Conservation (phyloP, 2,113 vertebrate species). For the Pitta sordida region DNA sequence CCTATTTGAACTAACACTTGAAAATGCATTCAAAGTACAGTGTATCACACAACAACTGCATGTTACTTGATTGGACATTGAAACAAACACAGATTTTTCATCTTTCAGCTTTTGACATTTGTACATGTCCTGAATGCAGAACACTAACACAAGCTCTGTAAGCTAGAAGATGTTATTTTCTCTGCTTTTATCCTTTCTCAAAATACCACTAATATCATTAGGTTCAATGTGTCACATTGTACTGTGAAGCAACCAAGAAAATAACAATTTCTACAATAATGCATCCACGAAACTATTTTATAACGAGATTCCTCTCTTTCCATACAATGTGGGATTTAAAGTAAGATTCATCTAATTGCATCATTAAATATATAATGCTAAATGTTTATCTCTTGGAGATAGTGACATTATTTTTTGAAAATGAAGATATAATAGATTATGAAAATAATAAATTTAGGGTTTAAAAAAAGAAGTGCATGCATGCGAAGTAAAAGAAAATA, state of each 20-base stretch:
- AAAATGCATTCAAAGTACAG: not conserved
- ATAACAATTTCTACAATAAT: not conserved
- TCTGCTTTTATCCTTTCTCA: not conserved
- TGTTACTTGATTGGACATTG: not conserved
- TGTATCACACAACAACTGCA: not conserved
- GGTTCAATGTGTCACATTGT: not conserved
- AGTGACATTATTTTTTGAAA: not conserved
- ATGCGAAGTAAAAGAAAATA: not conserved
- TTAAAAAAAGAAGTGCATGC: not conserved
- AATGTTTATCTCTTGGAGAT: not conserved
- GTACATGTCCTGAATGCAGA: not conserved
- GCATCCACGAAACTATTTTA: not conserved
- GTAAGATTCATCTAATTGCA: not conserved
- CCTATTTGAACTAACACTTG: not conserved
- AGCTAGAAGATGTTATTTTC: not conserved
- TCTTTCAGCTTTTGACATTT: not conserved
- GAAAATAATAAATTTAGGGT: not conserved
- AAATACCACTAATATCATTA: not conserved
- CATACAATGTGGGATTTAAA: not conserved
- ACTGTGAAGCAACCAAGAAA: not conserved
- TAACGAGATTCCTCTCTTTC: not conserved
- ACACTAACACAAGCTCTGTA: not conserved
- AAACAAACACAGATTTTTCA: not conserved
- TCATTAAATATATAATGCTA: not conserved
- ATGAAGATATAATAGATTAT: not conserved